phyloP scores from a whole-genome alignment of 1,140 invertebrate genomes.

The Tribolium castaneum region DNA sequence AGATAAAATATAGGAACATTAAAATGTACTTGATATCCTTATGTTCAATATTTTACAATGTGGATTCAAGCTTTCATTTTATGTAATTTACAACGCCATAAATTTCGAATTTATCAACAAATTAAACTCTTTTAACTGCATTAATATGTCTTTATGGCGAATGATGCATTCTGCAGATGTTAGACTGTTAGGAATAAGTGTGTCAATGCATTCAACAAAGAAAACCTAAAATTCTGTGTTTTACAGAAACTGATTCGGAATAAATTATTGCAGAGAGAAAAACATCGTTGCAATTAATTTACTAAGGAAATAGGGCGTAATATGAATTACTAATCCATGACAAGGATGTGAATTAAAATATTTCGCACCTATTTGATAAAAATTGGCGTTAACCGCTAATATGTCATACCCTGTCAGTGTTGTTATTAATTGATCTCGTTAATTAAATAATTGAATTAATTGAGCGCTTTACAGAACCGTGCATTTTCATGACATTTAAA shows the following conservation, averaged over 20 bases:
- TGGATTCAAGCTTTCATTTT: neutral
- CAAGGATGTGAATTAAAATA: neutral
- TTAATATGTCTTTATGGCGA: neutral
- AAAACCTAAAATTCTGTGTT: too few species aligned
- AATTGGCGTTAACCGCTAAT: neutral
- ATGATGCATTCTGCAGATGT: neutral
- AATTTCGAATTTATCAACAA: neutral
- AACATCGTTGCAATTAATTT: too few species aligned
- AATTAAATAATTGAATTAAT: conserved; percentile 20
- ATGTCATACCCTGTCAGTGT: neutral
- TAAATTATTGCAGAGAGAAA: too few species aligned
- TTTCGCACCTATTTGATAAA: neutral
- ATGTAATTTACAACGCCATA: neutral
- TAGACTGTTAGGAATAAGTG: neutral
- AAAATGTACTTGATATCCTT: neutral
- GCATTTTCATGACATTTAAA: neutral
- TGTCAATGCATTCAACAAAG: too few species aligned
- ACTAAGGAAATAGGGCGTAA: too few species aligned
- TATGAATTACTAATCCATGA: too few species aligned
- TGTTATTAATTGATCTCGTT: conserved; percentile 7
- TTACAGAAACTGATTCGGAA: too few species aligned
- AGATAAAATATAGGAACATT: neutral
- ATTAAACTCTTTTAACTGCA: neutral
- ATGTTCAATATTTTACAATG: neutral
- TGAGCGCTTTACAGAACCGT: neutral